Evolutionary conservation across 2,888 invertebrate species (phyloP), one percentile per base, ranked within the genome.

Genomic region (Neoascia interrupta): DNA sequence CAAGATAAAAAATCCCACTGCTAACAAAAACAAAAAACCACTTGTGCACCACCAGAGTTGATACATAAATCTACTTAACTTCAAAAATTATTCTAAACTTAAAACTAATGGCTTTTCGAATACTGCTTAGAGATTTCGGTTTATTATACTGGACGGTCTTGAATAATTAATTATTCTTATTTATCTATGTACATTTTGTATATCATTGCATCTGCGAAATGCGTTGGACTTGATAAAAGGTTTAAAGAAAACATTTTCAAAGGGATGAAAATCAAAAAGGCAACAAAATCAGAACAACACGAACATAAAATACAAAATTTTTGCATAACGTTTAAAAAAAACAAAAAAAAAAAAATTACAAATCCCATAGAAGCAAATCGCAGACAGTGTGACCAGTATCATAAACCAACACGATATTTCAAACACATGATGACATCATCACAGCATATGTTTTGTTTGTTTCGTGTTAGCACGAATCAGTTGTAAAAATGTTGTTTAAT

Each of bases 41-140:
- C 58, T 69, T 37, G 54, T 68, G 58, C 80, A 81, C 41, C 66
- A 76, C 60, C 73, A 73, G 51, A 61, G 58, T 75, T 68, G 58
- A 54, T 37, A 70, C 64, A 74, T 64, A 72, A 82, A 82, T 81
- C 82, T 83, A 82, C 75, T 76, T 76, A 75, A 66, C 66, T 72
- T 76, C 72, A 60, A 81, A 76, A 81, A 74, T 75, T 85, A 85
- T 79, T 80, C 86, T 85, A 86, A 73, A 81, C 85, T 86, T 87
- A 86, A 75, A 82, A 83, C 87, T 89, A 89, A 83, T 87, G 86
- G 88, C 89, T 89, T 89, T 89, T 89, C 89, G 88, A 89, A 89
- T 88, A 89, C 89, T 89, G 89, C 88, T 89, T 89, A 88, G 88
- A 89, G 89, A 88, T 87, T 84, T 86, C 85, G 87, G 87, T 87